Conservation (phyloP, 2,797 vertebrate genomes). For the Apogon talboti region DNA sequence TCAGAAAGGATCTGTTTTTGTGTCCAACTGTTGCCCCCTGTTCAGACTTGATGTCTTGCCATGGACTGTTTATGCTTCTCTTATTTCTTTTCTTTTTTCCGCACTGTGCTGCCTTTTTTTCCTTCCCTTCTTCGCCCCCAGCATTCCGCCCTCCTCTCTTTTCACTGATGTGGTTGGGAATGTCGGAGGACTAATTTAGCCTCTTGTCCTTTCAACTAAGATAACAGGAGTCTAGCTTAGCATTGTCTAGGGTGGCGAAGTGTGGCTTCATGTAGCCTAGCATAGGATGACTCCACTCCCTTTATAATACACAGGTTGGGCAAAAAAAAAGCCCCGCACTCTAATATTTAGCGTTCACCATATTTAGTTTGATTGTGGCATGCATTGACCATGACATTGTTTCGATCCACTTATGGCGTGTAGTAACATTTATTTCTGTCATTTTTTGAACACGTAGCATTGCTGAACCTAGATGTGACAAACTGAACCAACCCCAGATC, state of each 20-base stretch:
- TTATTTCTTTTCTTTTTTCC: conserved; percentile 12
- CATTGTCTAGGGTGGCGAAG: background rate
- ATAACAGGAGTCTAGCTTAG: conserved; percentile 23
- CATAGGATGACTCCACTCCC: too few species aligned
- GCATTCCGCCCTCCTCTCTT: conserved; percentile 27
- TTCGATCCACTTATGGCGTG: too few species aligned
- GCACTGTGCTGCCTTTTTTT: background rate
- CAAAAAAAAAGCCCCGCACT: too few species aligned
- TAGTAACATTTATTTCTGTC: too few species aligned
- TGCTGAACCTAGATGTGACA: too few species aligned
- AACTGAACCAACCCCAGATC: too few species aligned
- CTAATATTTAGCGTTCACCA: too few species aligned
- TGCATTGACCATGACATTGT: too few species aligned
- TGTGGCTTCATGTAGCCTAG: too few species aligned
- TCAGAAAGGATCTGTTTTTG: conserved; percentile 19
- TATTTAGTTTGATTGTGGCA: too few species aligned
- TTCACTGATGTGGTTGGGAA: conserved; percentile 45
- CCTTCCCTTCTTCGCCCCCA: conserved; percentile 5
- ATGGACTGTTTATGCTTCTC: conserved; percentile 30
- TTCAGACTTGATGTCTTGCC: conserved; percentile 27
- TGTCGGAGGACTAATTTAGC: conserved; percentile 46
- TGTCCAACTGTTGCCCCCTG: conserved; percentile 29
- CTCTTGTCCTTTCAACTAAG: conserved; percentile 29
- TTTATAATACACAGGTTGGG: too few species aligned
- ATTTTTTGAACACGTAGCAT: too few species aligned